phyloP scores from a whole-genome alignment of 2,113 vertebrate genomes.

The Rynchops niger region DNA sequence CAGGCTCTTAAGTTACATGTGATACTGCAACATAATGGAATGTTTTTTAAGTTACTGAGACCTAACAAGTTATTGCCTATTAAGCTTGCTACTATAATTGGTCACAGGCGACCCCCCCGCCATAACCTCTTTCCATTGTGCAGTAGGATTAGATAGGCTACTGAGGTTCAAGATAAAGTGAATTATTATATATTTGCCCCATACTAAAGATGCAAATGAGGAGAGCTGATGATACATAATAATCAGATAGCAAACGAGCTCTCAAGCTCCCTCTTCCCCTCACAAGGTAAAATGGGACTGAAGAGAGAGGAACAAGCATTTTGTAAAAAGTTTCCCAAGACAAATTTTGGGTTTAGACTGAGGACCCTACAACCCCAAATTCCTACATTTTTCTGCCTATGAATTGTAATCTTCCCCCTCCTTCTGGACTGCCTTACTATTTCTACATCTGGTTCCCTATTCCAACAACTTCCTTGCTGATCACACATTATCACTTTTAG shows the following conservation, averaged over 20 bases:
- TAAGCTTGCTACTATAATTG: not conserved
- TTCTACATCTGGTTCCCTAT: not conserved
- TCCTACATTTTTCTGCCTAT: not conserved
- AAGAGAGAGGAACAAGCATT: not conserved
- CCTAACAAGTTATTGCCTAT: not conserved
- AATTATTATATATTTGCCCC: not conserved
- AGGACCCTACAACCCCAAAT: not conserved
- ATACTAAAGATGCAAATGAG: not conserved
- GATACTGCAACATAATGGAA: not conserved
- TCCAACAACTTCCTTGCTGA: not conserved
- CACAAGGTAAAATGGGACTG: not conserved
- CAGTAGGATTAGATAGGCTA: not conserved
- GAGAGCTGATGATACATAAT: not conserved
- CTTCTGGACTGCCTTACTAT: not conserved
- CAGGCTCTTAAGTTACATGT: not conserved
- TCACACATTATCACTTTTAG: not conserved
- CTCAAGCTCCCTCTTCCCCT: not conserved
- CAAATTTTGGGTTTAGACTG: not conserved
- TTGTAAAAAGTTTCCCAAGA: not conserved
- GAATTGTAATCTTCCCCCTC: not conserved
- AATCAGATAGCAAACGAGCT: not conserved
- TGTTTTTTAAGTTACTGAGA: not conserved
- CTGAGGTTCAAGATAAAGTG: not conserved
- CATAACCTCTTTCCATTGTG: not conserved
- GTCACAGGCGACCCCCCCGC: not conserved